Base-by-base conservation (phyloP, 2,113 vertebrate species). In the Alligator sinensis region DNA sequence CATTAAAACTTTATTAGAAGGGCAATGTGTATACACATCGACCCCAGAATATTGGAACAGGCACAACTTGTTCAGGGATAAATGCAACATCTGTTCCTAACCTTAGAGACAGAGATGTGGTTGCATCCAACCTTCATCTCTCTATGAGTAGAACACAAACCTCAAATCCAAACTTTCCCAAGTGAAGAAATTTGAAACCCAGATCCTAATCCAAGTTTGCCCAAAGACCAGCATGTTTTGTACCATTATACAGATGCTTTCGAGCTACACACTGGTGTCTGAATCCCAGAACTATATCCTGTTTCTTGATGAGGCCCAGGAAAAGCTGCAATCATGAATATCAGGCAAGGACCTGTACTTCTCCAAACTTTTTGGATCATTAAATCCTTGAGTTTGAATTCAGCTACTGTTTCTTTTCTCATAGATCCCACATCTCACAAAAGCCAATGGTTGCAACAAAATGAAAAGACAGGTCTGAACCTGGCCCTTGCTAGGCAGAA, bases 81-180 rank as follows among this genome's bases (percentile, higher is more conserved):
- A 47, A 47, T 47, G 47, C 47, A 47, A 47, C 47, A 47, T 47
- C 47, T 47, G 47, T 47, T 9, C 8, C 47, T 47, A 47, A 47
- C 7, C 0, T 54, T 47, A 28, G 5, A 5, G 18, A 13, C 60
- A 60, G n/a, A 55, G 17, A 58, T 19, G 64, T 63, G 19, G 4
- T 55, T 78, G 62, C 77, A 64, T 70, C 7, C 2, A 0, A 63
- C 38, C 14, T 64, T 92, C 30, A 30, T 82, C 11, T 3, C 80
- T 11, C 54, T 81, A 2, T 62, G 21, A 68, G 16, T 1, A 10
- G 78, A 89, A 58, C 17, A 63, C 5, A 88, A 94, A 62, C 80
- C 89, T 19, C 5, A 4, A 80, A 22, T 58, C 14, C 14, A 74
- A 57, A 6, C 7, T 4, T 88, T 94, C 77, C 19, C 89, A 86